Conservation (phyloP, 2,797 vertebrate species). For the Muscicapa striata region DNA sequence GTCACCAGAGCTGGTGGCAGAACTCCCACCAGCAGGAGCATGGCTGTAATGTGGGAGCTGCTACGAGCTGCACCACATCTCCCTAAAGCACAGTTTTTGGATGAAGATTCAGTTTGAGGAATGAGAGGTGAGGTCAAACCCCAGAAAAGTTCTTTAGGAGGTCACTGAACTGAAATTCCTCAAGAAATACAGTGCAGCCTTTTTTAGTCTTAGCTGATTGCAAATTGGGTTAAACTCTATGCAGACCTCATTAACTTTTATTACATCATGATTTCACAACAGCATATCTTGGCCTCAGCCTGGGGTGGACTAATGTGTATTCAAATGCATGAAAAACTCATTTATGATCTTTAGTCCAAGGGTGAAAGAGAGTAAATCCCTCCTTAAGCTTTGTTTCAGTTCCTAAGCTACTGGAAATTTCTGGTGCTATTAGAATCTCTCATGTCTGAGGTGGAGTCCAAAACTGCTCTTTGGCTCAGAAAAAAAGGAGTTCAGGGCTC, state of each 20-base stretch:
- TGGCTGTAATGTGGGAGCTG: not conserved
- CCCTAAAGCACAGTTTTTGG: not conserved
- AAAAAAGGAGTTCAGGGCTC: constrained; percentile 19
- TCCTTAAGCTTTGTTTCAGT: constrained; percentile 29
- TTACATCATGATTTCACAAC: constrained; percentile 66
- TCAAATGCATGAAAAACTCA: constrained; percentile 51
- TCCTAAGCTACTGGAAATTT: constrained; percentile 53
- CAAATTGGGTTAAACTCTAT: constrained; percentile 48
- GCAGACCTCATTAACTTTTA: constrained; percentile 33
- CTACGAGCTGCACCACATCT: not conserved
- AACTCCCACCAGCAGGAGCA: not conserved
- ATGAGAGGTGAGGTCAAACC: constrained; percentile 8
- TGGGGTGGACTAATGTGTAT: constrained; percentile 31
- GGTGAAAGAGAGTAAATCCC: constrained; percentile 48
- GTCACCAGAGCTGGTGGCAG: not conserved
- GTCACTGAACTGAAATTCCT: not conserved
- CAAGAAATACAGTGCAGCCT: not conserved
- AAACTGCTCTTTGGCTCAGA: constrained; percentile 35
- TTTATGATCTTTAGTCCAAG: constrained; percentile 58
- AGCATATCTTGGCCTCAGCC: constrained; percentile 37
- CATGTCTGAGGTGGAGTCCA: constrained; percentile 33
- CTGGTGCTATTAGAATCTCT: constrained; percentile 41
- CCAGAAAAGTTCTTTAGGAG: not conserved
- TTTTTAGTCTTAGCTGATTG: constrained; percentile 28
- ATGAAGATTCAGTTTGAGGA: not conserved